Evolutionary conservation across 2,888 invertebrate species (phyloP), one percentile per base, ranked within the genome.

Genomic region (Callyntrura sp.): DNA sequence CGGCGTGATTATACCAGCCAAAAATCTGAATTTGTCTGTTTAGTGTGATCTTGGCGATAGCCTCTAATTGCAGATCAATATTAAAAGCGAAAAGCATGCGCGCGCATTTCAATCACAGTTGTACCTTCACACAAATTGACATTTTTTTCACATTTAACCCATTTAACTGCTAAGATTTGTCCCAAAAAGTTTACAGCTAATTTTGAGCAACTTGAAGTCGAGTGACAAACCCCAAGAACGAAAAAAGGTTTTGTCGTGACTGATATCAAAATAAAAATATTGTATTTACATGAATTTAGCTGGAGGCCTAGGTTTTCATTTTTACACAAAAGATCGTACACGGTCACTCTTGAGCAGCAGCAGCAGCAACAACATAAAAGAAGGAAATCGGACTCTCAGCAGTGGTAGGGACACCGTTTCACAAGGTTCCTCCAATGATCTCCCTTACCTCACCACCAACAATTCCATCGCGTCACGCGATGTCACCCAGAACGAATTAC

Each of bases 271-370:
- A 35, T 35, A 35, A 35, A 35, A 76, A 48, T n/a, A 62, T 3
- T 62, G 43, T 82, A 68, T 51, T 35, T 48, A 20, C 20, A 6
- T 65, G 70, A 23, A 65, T 79, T 48, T 68, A 90, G 90, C 48
- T 68, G 90, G 85, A 82, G 90, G 90, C 82, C 76, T 90, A 90
- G 86, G 90, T 57, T 82, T 86, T 82, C 86, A 90, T 76, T 90
- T 90, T 76, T 86, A 83, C 83, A 28, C 81, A 11, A 90, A 90
- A 86, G 85, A 83, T 51, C 62, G 73, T 12, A 70, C 62, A 43
- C 84, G 70, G 23, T 45, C 68, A 48, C 20, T 45, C 14, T 35
- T 28, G 5, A 68, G 17, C 65, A 73, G 45, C 51, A 65, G 60
- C 57, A 28, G 17, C 20, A 68, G 20, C 57, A 78, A 20, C 35